These are phyloP conservation scores for Brenthis daphne DNA, from an alignment of 2,888 invertebrate genomes.

Conservation along the genomic window DNA sequence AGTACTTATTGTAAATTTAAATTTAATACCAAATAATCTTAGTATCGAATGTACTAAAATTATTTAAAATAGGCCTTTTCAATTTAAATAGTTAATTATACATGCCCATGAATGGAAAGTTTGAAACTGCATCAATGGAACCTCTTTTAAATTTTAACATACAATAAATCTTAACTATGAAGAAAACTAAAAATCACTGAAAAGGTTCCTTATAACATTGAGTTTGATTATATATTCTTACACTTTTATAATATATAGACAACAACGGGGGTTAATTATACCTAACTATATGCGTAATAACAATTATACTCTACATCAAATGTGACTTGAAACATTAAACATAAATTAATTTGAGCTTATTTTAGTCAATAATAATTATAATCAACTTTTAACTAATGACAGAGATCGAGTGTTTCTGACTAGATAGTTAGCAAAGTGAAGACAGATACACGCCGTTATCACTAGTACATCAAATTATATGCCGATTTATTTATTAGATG, in stretches of 20 bases:
- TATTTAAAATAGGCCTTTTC: conserved; percentile 9
- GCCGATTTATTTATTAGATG: no score
- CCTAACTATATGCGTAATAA: conserved; percentile 24
- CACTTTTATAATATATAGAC: conserved; percentile 30
- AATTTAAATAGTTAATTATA: not conserved
- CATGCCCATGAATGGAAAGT: not conserved
- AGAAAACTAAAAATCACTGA: not conserved
- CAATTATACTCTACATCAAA: conserved; percentile 17
- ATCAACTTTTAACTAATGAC: conserved; percentile 7
- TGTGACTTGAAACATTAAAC: not conserved
- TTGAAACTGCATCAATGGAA: not conserved
- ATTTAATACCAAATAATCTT: not conserved
- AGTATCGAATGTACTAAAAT: not conserved
- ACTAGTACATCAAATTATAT: not conserved
- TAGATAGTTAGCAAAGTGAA: conserved; percentile 2
- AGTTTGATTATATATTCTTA: conserved; percentile 34
- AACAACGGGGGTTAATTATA: conserved; percentile 32
- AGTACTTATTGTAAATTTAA: not conserved
- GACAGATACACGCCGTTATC: not conserved
- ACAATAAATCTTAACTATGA: not conserved
- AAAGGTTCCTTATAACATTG: conserved; percentile 12
- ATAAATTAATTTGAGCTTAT: not conserved
- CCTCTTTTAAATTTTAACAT: not conserved
- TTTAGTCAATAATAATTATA: not conserved
- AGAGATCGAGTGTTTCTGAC: conserved; percentile 18